phyloP scores from a whole-genome alignment of 2,888 invertebrate species.

The Calameuta pallipes region DNA sequence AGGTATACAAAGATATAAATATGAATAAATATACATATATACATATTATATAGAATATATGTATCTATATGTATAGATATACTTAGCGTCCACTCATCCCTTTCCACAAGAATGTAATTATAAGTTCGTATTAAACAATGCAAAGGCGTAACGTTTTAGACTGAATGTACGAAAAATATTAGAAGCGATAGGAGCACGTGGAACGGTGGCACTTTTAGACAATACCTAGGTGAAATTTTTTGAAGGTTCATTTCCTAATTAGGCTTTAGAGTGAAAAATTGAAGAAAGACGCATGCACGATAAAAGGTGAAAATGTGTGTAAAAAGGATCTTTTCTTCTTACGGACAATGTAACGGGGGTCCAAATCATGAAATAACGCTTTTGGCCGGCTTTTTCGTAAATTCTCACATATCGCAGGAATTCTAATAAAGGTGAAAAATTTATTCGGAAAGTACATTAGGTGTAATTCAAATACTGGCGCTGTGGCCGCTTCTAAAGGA shows the following conservation, averaged over 20 bases:
- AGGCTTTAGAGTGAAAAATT: slow-evolving; percentile 25
- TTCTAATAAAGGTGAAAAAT: slow-evolving; percentile 12
- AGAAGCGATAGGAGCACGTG: slow-evolving; percentile 26
- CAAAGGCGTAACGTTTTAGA: slow-evolving; percentile 38
- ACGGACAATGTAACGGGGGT: slow-evolving; percentile 40
- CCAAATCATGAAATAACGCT: slow-evolving; percentile 48
- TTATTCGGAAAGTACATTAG: slow-evolving; percentile 22
- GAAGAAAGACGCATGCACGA: slow-evolving; percentile 21
- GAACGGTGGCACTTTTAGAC: slow-evolving; percentile 52
- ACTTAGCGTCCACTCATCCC: background rate
- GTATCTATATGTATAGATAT: background rate
- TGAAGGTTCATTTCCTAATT: slow-evolving; percentile 39
- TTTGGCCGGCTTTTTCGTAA: slow-evolving; percentile 48
- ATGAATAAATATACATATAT: background rate
- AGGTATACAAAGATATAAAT: slow-evolving; percentile 6
- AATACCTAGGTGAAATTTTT: slow-evolving; percentile 53
- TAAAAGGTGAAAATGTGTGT: slow-evolving; percentile 14
- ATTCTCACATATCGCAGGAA: slow-evolving; percentile 56
- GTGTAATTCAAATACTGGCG: background rate
- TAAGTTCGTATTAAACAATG: slow-evolving; percentile 1
- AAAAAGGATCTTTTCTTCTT: background rate
- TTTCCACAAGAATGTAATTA: slow-evolving; percentile 4
- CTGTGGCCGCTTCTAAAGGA: no score
- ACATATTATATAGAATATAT: background rate
- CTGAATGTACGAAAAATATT: slow-evolving; percentile 45